These are phyloP conservation scores for Monarcha castaneiventris DNA, from an alignment of 2,113 vertebrate species.

Conservation along the genomic window DNA sequence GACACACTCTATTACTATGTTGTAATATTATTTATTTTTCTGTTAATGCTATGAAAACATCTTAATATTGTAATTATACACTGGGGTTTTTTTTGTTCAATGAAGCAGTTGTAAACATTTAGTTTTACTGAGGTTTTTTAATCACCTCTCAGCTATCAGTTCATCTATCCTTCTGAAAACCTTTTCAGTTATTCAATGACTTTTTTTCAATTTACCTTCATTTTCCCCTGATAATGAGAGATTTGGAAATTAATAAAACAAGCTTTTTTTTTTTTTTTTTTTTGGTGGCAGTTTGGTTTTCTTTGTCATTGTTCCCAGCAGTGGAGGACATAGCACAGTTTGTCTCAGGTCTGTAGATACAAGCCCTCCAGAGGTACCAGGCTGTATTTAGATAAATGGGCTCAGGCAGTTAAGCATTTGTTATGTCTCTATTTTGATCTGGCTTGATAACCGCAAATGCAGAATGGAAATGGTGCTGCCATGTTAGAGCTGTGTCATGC, in stretches of 20 bases:
- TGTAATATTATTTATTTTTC: not conserved
- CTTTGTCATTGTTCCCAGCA: not conserved
- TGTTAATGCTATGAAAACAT: not conserved
- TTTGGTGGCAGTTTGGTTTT: not conserved
- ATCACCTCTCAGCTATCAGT: not conserved
- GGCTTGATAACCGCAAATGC: not conserved
- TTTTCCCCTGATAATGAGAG: not conserved
- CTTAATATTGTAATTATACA: not conserved
- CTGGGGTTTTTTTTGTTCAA: not conserved
- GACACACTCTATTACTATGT: not conserved
- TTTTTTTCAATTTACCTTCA: not conserved
- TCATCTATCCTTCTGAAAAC: not conserved
- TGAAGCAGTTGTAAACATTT: not conserved
- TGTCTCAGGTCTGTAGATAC: not conserved
- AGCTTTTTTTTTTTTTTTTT: not conserved
- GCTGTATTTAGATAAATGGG: not conserved
- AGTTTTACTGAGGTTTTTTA: not conserved
- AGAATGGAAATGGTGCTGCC: not conserved
- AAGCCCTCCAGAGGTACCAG: not conserved
- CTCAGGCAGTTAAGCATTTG: not conserved
- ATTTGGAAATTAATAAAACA: not conserved
- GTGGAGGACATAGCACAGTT: not conserved
- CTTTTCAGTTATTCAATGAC: not conserved
- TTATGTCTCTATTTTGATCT: not conserved
- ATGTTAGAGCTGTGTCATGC: not conserved